A percentile compares a stretch with the other conserved stretches of the same genome.
Conservation (phyloP, 2,888 invertebrate species). For the Ichneumon xanthorius region DNA sequence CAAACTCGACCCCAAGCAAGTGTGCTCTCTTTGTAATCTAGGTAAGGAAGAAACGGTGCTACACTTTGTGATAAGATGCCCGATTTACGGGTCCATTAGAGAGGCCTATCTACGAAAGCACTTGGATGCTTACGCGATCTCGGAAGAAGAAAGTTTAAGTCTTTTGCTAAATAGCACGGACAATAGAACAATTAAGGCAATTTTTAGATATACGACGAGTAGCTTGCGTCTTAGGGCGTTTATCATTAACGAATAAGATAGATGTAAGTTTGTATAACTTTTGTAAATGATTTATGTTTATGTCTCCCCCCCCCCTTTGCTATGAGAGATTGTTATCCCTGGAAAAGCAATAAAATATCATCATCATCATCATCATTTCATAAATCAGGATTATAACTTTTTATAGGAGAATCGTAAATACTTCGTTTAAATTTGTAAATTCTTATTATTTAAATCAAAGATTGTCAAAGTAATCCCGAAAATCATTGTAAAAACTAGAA, state of each 20-base stretch:
- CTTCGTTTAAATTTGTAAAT: too few species aligned
- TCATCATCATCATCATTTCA: too few species aligned
- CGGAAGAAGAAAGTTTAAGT: background rate
- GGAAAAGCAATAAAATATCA: background rate
- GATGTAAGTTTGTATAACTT: background rate
- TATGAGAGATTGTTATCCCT: background rate
- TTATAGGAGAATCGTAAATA: too few species aligned
- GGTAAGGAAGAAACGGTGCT: constrained; percentile 1
- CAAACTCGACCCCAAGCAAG: background rate
- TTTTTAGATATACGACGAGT: background rate
- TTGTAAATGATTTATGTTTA: background rate
- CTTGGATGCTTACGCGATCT: background rate
- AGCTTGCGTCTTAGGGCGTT: background rate
- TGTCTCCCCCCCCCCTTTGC: background rate
- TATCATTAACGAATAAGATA: background rate
- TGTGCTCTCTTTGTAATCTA: background rate
- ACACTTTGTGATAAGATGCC: background rate
- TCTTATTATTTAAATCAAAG: too few species aligned
- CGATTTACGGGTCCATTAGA: background rate
- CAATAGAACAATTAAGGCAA: background rate
- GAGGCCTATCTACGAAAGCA: background rate
- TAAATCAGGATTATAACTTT: too few species aligned
- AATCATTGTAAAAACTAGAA: too few species aligned
- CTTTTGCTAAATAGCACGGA: background rate
- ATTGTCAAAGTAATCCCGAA: too few species aligned